phyloP scores from a whole-genome alignment of 2,113 vertebrate genomes.

The Tachysurus vachellii region DNA sequence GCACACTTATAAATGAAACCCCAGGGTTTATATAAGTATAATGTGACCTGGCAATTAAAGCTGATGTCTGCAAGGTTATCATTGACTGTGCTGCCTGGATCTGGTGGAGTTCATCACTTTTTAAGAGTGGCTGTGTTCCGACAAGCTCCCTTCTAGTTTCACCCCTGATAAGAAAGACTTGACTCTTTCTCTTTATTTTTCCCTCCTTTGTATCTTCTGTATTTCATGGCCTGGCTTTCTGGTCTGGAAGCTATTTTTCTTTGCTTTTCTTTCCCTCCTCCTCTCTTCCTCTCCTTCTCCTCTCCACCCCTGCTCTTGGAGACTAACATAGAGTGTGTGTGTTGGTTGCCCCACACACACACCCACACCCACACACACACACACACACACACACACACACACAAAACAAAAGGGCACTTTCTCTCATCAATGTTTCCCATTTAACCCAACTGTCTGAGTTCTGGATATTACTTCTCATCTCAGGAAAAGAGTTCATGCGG shows the following conservation, averaged over 20 bases:
- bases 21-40: neutral
- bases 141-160: neutral
- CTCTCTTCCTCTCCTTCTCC: constrained; percentile 45
- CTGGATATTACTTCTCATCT: constrained; percentile 30
- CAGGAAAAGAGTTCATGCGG: constrained; percentile 8
- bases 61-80: neutral
- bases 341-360: constrained; percentile 12
- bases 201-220: neutral
- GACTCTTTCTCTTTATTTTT: neutral
- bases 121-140: neutral
- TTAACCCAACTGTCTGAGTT: constrained; percentile 11
- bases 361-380: neutral
- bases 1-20: neutral
- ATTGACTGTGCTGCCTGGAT: neutral
- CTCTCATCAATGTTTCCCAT: neutral
- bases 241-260: constrained; percentile 61
- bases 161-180: neutral
- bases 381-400: neutral
- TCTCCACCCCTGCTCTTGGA: constrained; percentile 33
- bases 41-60: neutral
- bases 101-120: neutral
- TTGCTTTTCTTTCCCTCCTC: constrained; percentile 49
- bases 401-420: constrained; percentile 6
- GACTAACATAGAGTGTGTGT: constrained; percentile 17
- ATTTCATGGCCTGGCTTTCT: neutral